A percentile compares a stretch with the other conserved stretches of the same genome.
These are phyloP conservation scores for Norana najaformis DNA, from an alignment of 2,888 invertebrate genomes.

Conservation along the genomic window DNA sequence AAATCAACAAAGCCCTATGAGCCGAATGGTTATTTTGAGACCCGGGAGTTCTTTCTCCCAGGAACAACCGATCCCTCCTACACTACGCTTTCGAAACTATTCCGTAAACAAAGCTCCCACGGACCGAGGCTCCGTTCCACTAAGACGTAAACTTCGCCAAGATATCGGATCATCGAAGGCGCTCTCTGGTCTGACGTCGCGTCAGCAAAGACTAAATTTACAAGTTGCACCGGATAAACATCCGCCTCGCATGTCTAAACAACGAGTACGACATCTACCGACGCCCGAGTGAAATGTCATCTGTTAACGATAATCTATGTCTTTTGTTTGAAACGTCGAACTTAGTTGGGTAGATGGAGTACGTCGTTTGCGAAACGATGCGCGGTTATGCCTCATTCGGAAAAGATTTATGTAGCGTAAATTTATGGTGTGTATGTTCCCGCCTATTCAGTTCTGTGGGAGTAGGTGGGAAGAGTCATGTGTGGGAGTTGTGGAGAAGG, in stretches of 20 bases:
- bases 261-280: not conserved
- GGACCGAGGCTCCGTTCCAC: not conserved
- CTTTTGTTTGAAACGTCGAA: not conserved
- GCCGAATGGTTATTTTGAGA: not conserved
- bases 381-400: not conserved
- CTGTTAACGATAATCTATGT: not conserved
- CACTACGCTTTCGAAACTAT: not conserved
- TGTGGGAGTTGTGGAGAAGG: not conserved
- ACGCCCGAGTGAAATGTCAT: not conserved
- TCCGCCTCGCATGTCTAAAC: not conserved
- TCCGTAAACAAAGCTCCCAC: not conserved
- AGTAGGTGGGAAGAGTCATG: not conserved
- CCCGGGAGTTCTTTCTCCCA: not conserved
- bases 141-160: not conserved
- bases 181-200: not conserved
- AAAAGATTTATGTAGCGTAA: not conserved
- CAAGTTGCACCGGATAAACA: not conserved
- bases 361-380: not conserved
- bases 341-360: not conserved
- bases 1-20: not conserved
- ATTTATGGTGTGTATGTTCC: no score
- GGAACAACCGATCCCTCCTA: not conserved
- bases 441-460: no score
- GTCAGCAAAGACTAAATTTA: not conserved
- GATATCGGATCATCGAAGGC: not conserved